These are phyloP conservation scores for Fringilla coelebs DNA, from an alignment of 2,797 vertebrate species.

Conservation along the genomic window DNA sequence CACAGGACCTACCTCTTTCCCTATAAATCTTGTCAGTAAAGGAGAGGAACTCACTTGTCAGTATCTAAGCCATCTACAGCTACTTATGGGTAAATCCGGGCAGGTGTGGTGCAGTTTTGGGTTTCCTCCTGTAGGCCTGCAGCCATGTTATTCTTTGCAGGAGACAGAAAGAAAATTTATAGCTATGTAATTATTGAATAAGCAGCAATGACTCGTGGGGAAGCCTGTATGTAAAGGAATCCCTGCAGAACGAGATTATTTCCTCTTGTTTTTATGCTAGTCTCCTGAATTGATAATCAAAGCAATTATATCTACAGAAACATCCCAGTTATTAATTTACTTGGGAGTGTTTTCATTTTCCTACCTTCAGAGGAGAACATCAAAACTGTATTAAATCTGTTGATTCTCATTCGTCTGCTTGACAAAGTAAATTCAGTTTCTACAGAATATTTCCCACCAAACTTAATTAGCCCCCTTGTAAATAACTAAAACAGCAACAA, in stretches of 20 bases:
- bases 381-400: neutral
- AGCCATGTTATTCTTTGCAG: slow-evolving; percentile 4
- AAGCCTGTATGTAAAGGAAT: neutral
- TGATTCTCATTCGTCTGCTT: neutral
- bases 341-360: neutral
- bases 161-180: slow-evolving; percentile 39
- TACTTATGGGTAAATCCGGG: neutral
- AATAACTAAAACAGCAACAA: neutral
- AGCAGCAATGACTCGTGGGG: neutral
- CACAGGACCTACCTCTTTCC: neutral
- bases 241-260: neutral
- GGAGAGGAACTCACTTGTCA: neutral
- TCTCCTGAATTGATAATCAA: neutral
- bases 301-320: neutral
- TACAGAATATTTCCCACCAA: neutral
- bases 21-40: slow-evolving; percentile 42
- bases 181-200: slow-evolving; percentile 17
- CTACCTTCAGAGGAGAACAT: neutral
- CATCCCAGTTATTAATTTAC: neutral
- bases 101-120: slow-evolving; percentile 5
- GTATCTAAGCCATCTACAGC: slow-evolving; percentile 25
- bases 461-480: neutral
- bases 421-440: neutral
- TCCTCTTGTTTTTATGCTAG: neutral
- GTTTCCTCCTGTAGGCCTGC: slow-evolving; percentile 25